Evolutionary conservation across 2,113 vertebrate genomes (phyloP).

Genomic region (Pundamilia nyererei): DNA sequence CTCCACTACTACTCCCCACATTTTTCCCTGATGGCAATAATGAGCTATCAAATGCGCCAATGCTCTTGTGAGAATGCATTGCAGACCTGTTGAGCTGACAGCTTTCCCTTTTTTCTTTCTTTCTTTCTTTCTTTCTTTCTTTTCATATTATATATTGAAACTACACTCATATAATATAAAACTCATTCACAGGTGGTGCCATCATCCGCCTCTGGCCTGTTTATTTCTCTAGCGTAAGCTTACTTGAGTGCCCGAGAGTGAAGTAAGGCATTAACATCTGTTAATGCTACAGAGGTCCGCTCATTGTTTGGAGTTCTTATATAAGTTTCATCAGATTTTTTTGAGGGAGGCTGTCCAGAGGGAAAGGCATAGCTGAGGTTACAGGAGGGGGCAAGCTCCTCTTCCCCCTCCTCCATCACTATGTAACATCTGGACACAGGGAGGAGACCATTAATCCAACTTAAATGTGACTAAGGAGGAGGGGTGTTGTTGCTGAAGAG

Average conservation of each 20-base stretch:
- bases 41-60: slow-evolving; percentile 9
- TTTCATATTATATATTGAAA: not conserved
- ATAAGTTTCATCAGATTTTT: slow-evolving; percentile 6
- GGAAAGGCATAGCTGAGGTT: slow-evolving; percentile 18
- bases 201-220: not conserved
- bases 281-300: not conserved
- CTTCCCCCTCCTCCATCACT: slow-evolving; percentile 48
- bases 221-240: not conserved
- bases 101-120: not conserved
- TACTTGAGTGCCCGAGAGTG: not conserved
- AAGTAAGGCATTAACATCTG: not conserved
- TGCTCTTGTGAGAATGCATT: not conserved
- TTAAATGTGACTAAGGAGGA: slow-evolving; percentile 38
- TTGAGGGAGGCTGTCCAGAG: slow-evolving; percentile 3
- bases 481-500: not conserved
- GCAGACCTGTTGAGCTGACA: slow-evolving; percentile 41
- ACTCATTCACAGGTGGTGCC: not conserved
- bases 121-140: no score
- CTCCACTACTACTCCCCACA: not conserved
- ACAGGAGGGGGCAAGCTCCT: slow-evolving; percentile 28
- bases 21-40: slow-evolving; percentile 3
- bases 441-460: slow-evolving; percentile 64
- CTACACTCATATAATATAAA: not conserved
- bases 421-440: slow-evolving; percentile 71
- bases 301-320: not conserved